Evolutionary conservation across 2,888 invertebrate species (phyloP).

Genomic region (Megastigmus dorsalis): DNA sequence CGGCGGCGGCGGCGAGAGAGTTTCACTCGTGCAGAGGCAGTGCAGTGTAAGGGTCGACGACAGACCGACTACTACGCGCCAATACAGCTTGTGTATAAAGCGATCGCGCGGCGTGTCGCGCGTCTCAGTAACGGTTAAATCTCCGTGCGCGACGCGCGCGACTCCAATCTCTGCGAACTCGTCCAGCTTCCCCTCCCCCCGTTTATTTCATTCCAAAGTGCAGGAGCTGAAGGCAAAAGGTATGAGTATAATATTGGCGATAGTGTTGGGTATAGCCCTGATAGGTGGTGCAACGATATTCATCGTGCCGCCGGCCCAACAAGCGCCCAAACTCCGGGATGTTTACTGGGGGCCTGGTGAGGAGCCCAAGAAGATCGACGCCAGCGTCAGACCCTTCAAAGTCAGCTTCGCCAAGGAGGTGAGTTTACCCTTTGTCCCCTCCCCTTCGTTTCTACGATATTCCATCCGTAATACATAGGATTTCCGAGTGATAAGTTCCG

Average conservation of each 20-base stretch:
- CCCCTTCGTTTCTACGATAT: too few species aligned
- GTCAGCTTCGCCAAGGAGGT: conserved; percentile 79
- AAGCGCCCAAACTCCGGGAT: conserved; percentile 62
- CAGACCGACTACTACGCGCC: too few species aligned
- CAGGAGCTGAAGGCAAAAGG: too few species aligned
- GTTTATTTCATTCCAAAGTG: too few species aligned
- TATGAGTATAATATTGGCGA: background rate
- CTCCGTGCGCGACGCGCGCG: background rate
- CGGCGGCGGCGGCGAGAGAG: too few species aligned
- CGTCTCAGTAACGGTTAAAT: conserved; percentile 22
- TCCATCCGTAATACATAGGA: too few species aligned
- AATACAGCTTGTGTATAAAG: too few species aligned
- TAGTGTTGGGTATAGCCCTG: background rate
- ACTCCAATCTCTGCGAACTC: too few species aligned
- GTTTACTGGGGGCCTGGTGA: conserved; percentile 79
- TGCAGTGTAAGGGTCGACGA: background rate
- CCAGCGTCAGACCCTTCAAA: conserved; percentile 77
- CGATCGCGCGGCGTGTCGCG: background rate
- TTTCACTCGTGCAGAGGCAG: too few species aligned
- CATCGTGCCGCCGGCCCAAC: conserved; percentile 15
- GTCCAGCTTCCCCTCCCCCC: too few species aligned
- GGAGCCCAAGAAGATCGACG: conserved; percentile 74
- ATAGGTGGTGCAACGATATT: background rate
- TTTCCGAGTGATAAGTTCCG: too few species aligned
- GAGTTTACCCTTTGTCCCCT: too few species aligned